Evolutionary conservation across 2,113 vertebrate genomes (phyloP).

Genomic region (Perccottus glenii): DNA sequence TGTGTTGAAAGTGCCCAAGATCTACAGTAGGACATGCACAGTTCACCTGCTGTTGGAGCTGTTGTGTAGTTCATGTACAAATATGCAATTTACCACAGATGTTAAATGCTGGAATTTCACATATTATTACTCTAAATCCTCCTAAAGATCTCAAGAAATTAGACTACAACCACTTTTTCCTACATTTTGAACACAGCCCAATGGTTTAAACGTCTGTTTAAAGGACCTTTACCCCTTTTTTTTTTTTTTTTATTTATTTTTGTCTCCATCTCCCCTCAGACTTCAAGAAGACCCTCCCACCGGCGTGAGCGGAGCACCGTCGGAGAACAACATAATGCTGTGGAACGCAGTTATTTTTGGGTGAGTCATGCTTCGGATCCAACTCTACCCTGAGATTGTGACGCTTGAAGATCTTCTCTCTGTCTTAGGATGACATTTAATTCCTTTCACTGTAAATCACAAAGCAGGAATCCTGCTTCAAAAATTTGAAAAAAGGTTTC

Average conservation of each 20-base stretch:
- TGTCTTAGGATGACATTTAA: background rate
- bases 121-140: too few relatives aligned
- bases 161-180: too few relatives aligned
- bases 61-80: too few relatives aligned
- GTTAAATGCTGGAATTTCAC: too few relatives aligned
- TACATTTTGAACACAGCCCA: too few relatives aligned
- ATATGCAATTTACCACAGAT: too few relatives aligned
- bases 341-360: conserved; percentile 99
- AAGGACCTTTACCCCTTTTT: background rate
- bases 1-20: too few relatives aligned
- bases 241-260: background rate
- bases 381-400: conserved; percentile 38
- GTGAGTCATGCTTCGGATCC: conserved; percentile 80
- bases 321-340: conserved; percentile 99
- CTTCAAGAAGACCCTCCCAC: conserved; percentile 99
- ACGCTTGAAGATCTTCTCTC: conserved; percentile 17
- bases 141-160: too few relatives aligned
- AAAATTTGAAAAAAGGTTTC: too few relatives aligned
- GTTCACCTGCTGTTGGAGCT: too few relatives aligned
- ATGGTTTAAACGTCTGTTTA: background rate
- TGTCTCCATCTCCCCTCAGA: conserved; percentile 68
- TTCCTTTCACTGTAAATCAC: background rate
- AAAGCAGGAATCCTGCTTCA: background rate
- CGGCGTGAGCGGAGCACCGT: conserved; percentile 97
- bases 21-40: too few relatives aligned